These are phyloP conservation scores for Drosophila serrata DNA, from an alignment of 1,140 invertebrate genomes.

Conservation along the genomic window DNA sequence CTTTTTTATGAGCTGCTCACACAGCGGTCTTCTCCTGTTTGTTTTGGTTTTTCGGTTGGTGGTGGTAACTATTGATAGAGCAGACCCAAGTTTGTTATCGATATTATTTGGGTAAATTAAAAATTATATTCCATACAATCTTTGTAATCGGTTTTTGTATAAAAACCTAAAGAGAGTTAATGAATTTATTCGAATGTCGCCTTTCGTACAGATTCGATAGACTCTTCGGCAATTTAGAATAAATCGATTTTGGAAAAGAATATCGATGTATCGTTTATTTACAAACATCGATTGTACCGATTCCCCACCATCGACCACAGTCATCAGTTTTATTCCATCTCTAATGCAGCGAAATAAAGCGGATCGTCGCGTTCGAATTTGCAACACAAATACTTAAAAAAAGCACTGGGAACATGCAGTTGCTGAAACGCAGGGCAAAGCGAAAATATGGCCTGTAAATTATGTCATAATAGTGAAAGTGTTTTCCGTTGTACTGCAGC, in stretches of 20 bases:
- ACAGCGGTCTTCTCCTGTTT: conserved; percentile 5
- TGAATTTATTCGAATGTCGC: no score
- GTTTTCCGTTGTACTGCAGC: conserved; percentile 37
- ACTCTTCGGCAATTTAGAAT: no score
- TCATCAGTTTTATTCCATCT: not conserved
- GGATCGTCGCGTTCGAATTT: conserved; percentile 45
- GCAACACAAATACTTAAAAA: conserved; percentile 58
- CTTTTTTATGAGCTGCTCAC: not conserved
- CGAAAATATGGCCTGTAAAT: conserved; percentile 77
- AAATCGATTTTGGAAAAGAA: not conserved
- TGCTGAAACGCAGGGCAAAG: conserved; percentile 71
- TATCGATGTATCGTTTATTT: not conserved
- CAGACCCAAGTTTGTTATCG: not conserved
- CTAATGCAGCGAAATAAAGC: conserved; percentile 25
- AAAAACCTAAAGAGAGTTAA: no score
- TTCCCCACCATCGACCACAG: not conserved
- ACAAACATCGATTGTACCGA: not conserved
- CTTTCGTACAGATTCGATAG: no score
- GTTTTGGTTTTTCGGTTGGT: conserved; percentile 19
- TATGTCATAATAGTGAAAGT: conserved; percentile 81
- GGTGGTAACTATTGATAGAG: not conserved
- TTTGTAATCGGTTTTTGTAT: no score
- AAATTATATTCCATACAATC: no score
- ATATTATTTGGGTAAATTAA: not conserved
- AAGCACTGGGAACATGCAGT: conserved; percentile 59